Evolutionary conservation across 1,140 invertebrate genomes (phyloP), one percentile per base, ranked within the genome.

Genomic region (Eufriesea mexicana): DNA sequence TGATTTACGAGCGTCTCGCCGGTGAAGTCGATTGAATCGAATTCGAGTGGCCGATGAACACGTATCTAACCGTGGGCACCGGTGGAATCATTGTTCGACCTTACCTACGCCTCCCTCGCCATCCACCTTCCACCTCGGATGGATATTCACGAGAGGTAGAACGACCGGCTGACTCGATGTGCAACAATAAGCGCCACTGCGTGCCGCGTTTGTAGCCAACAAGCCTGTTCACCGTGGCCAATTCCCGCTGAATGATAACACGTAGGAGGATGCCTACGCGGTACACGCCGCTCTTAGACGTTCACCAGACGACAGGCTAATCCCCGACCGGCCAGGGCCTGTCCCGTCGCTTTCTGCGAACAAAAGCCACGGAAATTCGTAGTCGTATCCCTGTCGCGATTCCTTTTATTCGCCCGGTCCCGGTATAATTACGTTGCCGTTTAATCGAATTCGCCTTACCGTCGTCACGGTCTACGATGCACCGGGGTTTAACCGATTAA

Each of bases 111-210:
- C 62, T 70, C 66, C 66, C 80, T 45, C 75, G 72, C 18, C 28
- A 66, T 7, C 23, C 8, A 20, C 35, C 18, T 20, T 25, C 45
- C 25, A 54, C 25, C 28, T 20, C 28, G 61, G 75, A 82, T 67
- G 25, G 68, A 70, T 57, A 55, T 62, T 51, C 62, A 75, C 75
- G 54, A 74, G 64, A 51, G n/a, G 51, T 20, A 71, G 9, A 45
- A 47, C 12, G 14, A 68, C 14, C 8, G 23, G n/a, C n/a, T 23
- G 79, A 72, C 61, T 70, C 35, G 42, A 28, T 35, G 55, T 28
- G 20, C 45, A 79, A 88, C 86, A 89, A 88, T 89, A 88, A 89
- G 45, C 76, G 79, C 76, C 84, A 77, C 76, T 55, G 70, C 55
- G 72, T 16, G 57, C n/a, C 42, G 49, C 61, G 67, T 81, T 81